These are phyloP conservation scores for Mionectes macconnelli DNA, from an alignment of 2,113 vertebrate genomes.

Conservation along the genomic window DNA sequence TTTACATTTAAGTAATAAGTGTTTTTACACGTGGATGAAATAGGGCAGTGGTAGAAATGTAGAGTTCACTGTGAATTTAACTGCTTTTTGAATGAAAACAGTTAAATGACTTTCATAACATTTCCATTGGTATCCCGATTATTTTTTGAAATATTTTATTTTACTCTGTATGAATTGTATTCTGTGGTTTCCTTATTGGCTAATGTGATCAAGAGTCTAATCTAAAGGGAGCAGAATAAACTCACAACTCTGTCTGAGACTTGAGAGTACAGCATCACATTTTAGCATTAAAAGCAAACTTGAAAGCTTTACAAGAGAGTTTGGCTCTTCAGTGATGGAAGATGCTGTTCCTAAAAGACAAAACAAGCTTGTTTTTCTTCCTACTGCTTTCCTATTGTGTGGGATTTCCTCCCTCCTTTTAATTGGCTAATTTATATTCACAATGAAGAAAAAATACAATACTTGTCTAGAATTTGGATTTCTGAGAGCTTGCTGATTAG, in stretches of 20 bases:
- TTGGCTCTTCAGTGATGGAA: neutral
- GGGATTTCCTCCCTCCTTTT: fast-evolving
- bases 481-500: neutral
- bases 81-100: neutral
- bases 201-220: neutral
- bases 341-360: neutral
- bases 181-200: neutral
- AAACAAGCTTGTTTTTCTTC: neutral
- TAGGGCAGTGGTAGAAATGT: neutral
- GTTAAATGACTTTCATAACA: neutral
- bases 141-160: neutral
- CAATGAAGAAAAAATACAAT: neutral
- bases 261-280: neutral
- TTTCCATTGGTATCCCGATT: neutral
- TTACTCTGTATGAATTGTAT: neutral
- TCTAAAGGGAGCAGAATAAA: neutral
- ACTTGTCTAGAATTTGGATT: neutral
- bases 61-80: neutral
- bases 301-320: neutral
- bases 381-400: neutral
- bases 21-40: neutral
- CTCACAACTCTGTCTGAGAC: neutral
- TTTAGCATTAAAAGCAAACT: neutral
- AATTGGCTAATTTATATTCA: neutral
- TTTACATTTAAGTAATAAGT: neutral